phyloP scores from a whole-genome alignment of 2,888 invertebrate species.

The Cepaea hortensis region DNA sequence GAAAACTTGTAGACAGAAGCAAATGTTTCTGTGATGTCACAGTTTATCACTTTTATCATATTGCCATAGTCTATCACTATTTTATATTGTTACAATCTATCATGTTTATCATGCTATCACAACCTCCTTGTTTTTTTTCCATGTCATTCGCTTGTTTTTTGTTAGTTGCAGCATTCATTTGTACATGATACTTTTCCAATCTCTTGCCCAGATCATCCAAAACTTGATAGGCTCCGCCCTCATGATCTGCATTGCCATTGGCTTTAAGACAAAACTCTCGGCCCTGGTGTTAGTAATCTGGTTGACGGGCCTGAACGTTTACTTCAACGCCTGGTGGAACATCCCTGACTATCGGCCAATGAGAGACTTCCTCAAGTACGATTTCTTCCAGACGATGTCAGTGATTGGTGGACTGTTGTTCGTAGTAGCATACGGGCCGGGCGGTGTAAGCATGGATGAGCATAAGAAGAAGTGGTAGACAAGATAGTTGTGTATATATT shows the following conservation, averaged over 20 bases:
- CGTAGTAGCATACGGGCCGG: constrained; percentile 98
- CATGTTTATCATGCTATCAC: too few relatives aligned
- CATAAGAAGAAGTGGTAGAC: constrained; percentile 97
- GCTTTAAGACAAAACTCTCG: constrained; percentile 98
- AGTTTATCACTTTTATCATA: too few relatives aligned
- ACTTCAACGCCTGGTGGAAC: constrained; percentile 99
- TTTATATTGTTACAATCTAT: too few relatives aligned
- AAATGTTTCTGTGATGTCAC: too few relatives aligned
- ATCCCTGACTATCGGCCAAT: constrained; percentile 96
- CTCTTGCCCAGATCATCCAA: constrained; percentile 82
- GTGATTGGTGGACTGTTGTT: constrained; percentile 98
- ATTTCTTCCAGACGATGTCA: constrained; percentile 98
- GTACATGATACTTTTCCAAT: background rate
- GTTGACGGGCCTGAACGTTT: constrained; percentile 92
- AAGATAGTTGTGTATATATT: too few relatives aligned
- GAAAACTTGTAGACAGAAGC: too few relatives aligned
- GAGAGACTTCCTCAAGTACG: constrained; percentile 99
- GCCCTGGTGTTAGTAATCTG: constrained; percentile 94
- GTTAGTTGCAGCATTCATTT: too few relatives aligned
- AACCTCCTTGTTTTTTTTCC: too few relatives aligned
- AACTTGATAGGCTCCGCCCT: constrained; percentile 94
- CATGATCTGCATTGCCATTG: constrained; percentile 95
- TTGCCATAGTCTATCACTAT: too few relatives aligned
- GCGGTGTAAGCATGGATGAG: constrained; percentile 95
- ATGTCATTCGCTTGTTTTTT: too few relatives aligned